Conservation (phyloP, 1,140 invertebrate genomes). For the Wasmannia auropunctata region DNA sequence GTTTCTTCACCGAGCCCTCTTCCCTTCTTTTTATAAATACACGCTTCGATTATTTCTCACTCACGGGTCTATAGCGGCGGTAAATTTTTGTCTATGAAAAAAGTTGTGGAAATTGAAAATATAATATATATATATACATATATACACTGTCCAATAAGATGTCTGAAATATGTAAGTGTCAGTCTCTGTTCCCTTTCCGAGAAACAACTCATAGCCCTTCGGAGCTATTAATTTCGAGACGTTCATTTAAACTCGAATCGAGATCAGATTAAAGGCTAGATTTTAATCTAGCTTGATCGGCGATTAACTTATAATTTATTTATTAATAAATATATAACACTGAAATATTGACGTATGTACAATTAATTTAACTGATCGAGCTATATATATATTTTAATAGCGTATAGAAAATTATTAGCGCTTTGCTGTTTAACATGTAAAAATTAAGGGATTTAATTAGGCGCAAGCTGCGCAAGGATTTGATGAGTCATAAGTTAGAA, state of each 20-base stretch:
- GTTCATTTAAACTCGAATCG: too few relatives aligned
- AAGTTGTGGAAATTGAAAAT: conserved; percentile 35
- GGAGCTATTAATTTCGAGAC: too few relatives aligned
- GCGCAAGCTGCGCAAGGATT: too few relatives aligned
- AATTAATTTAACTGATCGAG: not conserved
- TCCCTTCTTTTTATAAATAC: conserved; percentile 5
- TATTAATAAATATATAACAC: too few relatives aligned
- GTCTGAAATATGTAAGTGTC: not conserved
- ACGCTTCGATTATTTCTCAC: conserved; percentile 13
- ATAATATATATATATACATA: too few relatives aligned
- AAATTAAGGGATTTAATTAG: too few relatives aligned
- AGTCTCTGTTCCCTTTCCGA: not conserved
- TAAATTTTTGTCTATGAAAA: conserved; percentile 38
- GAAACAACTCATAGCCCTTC: not conserved
- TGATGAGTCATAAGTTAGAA: too few relatives aligned
- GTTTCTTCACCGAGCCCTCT: not conserved
- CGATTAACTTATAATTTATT: not conserved
- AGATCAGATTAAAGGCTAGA: too few relatives aligned
- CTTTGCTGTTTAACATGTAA: not conserved
- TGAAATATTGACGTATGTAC: too few relatives aligned
- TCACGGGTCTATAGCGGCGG: not conserved
- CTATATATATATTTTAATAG: not conserved
- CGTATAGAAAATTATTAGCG: not conserved
- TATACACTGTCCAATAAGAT: conserved; percentile 45
- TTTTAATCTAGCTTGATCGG: not conserved